A percentile compares a stretch with the other conserved stretches of the same genome.
phyloP scores from a whole-genome alignment of 2,113 vertebrate species.

The Chionodraco myersi region DNA sequence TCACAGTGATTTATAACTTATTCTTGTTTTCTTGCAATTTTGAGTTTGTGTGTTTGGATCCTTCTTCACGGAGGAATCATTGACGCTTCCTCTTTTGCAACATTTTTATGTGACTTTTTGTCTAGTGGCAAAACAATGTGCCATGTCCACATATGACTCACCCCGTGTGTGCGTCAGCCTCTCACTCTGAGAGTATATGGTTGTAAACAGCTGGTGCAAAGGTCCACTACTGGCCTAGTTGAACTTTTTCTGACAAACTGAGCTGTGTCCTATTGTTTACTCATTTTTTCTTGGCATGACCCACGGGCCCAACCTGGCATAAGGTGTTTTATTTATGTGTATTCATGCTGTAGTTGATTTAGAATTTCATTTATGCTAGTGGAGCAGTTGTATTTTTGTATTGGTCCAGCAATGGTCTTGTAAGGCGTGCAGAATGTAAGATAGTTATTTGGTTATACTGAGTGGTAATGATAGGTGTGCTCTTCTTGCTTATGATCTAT shows the following conservation, averaged over 20 bases:
- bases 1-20: neutral
- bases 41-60: too few species aligned
- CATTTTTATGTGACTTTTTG: neutral
- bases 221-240: constrained; percentile 55
- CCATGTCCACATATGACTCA: constrained; percentile 30
- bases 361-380: neutral
- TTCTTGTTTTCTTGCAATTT: neutral
- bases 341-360: neutral
- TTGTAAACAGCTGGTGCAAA: constrained; percentile 63
- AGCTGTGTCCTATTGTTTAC: neutral
- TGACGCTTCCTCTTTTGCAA: neutral
- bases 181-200: constrained; percentile 7
- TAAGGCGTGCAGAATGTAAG: neutral
- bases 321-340: neutral
- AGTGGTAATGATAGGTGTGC: neutral
- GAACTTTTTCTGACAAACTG: constrained; percentile 14
- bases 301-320: neutral
- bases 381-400: neutral
- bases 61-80: neutral
- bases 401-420: too few species aligned
- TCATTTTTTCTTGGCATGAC: neutral
- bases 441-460: neutral
- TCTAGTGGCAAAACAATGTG: neutral
- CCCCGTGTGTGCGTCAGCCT: constrained; percentile 2
- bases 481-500: neutral